Conservation (phyloP, 2,888 invertebrate genomes). For the Reticulitermes lucifugus region DNA sequence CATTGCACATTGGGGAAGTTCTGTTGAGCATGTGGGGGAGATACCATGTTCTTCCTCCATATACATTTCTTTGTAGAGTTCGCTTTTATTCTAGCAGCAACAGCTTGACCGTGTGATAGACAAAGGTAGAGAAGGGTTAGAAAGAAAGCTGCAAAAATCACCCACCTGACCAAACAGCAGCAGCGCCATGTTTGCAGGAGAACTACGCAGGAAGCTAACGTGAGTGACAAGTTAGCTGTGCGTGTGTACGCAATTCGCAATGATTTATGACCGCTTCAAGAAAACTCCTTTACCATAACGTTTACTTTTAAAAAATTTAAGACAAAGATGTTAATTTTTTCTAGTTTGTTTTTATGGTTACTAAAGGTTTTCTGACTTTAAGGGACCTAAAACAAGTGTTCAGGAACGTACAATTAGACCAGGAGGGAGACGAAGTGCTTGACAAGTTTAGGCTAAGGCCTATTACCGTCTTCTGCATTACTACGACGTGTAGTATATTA, state of each 20-base stretch:
- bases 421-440: no score
- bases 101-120: slow-evolving; percentile 20
- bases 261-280: no score
- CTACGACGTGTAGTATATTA: no score
- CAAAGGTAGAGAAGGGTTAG: background rate
- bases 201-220: background rate
- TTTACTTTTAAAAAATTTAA: no score
- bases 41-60: background rate
- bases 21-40: background rate
- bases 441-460: no score
- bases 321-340: no score
- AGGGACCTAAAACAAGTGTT: no score
- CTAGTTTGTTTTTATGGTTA: no score
- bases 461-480: no score
- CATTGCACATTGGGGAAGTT: slow-evolving; percentile 14
- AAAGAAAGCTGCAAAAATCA: background rate
- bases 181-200: background rate
- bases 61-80: background rate
- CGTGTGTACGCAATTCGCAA: background rate
- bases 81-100: slow-evolving; percentile 3
- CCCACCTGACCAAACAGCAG: slow-evolving; percentile 11
- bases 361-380: no score
- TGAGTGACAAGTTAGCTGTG: background rate
- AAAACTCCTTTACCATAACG: no score
- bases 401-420: no score